Evolutionary conservation across 2,113 vertebrate species (phyloP), one percentile per base, ranked within the genome.

Genomic region (Semicossyphus pulcher): DNA sequence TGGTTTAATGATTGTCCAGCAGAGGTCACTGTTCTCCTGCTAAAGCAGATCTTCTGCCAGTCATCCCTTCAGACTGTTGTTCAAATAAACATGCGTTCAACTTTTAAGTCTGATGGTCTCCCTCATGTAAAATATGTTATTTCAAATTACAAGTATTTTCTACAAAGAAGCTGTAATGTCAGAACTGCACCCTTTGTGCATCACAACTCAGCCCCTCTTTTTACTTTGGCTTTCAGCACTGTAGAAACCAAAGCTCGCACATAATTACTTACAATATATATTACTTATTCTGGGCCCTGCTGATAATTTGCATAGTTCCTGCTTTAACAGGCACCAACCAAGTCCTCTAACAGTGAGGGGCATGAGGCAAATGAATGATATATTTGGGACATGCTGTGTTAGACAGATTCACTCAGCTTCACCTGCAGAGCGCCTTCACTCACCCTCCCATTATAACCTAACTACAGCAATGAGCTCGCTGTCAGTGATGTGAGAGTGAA

Each of bases 1-100:
- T 56, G 52, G 20, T 77, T 83, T 68, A 12, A 56, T 52, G 1
- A 10, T 26, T 8, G 5, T 76, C 89, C 94, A 93, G 86, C 86
- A 94, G 94, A 92, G 88, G 93, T 84, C 93, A 68, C 79, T 89
- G 62, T 91, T 90, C 84, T 66, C 83, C 88, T 76, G 83, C 81
- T 85, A 67, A 81, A 83, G 8, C 18, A 57, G 32, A 14, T 47
- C 28, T 32, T 34, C 29, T 52, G 18, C 41, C 52, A 29, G 72
- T 31, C 44, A 36, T 61, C 16, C 63, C 2, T 11, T 9, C 63
- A 21, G 20, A 39, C 23, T 25, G 1, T 34, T 1, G 4, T 15
- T 25, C 9, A 23, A 36, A 66, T 60, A 16, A 42, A 68, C 34
- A 7, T 32, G 15, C 20, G 29, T 20, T 47, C 1, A 52, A 4